phyloP scores from a whole-genome alignment of 1,140 invertebrate genomes.

The Trichonephila inaurata region DNA sequence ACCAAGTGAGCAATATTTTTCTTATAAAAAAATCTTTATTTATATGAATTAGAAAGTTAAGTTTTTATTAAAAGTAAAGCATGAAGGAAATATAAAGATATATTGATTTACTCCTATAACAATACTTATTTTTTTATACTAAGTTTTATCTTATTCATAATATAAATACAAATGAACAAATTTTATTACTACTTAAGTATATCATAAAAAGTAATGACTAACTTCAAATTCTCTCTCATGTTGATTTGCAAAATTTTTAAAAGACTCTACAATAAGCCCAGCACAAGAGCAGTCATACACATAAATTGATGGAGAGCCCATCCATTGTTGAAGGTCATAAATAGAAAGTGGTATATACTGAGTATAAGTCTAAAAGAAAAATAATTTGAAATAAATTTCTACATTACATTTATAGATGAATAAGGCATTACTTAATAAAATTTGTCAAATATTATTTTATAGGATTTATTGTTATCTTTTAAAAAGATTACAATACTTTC shows the following conservation, averaged over 20 bases:
- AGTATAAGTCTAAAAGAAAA: slow-evolving; percentile 90
- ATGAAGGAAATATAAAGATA: too few species aligned
- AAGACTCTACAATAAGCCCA: slow-evolving; percentile 96
- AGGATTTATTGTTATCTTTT: too few species aligned
- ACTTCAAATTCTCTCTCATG: slow-evolving; percentile 93
- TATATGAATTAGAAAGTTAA: too few species aligned
- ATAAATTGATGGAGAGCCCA: slow-evolving; percentile 99
- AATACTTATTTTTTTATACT: too few species aligned
- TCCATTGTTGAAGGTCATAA: slow-evolving; percentile 99
- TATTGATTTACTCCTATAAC: too few species aligned
- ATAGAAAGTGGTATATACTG: slow-evolving; percentile 99
- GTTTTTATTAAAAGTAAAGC: too few species aligned
- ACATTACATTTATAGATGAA: neutral
- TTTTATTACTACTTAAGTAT: neutral
- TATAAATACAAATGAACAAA: too few species aligned
- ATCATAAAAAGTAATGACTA: slow-evolving; percentile 55
- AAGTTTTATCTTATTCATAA: too few species aligned
- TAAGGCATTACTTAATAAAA: neutral
- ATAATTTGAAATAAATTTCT: neutral
- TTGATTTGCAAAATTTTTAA: slow-evolving; percentile 94
- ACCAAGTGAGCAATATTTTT: too few species aligned
- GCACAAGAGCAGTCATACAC: slow-evolving; percentile 99
- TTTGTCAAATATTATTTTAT: neutral
- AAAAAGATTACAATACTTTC: too few species aligned
- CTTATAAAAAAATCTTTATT: too few species aligned